Conservation (phyloP, 1,140 invertebrate species). For the Cheumatopsyche charites region DNA sequence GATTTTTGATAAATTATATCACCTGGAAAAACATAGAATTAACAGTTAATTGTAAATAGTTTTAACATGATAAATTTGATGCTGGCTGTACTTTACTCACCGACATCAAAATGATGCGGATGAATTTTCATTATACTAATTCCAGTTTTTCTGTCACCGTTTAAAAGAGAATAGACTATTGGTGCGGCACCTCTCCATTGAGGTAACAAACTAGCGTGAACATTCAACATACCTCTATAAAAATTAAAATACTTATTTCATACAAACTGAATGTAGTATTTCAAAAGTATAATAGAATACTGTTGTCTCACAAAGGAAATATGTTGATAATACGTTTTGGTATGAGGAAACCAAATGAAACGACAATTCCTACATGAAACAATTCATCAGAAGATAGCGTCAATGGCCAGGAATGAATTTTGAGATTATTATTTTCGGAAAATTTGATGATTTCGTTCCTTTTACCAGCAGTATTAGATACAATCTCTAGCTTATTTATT, state of each 20-base stretch:
- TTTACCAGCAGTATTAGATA: conserved; percentile 62
- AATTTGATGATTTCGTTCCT: conserved; percentile 63
- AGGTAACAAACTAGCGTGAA: conserved; percentile 91
- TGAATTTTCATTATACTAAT: conserved; percentile 88
- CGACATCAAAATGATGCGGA: conserved; percentile 87
- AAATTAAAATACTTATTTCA: conserved; percentile 36
- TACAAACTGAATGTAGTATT: conserved; percentile 1
- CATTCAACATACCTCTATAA: conserved; percentile 86
- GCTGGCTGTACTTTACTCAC: conserved; percentile 54
- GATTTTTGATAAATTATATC: conserved; percentile 74
- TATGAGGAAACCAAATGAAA: conserved; percentile 76
- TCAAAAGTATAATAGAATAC: conserved; percentile 15
- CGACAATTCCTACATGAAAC: conserved; percentile 72
- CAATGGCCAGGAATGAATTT: conserved; percentile 65
- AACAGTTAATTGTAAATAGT: conserved; percentile 11
- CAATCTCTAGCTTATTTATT: conserved; percentile 64
- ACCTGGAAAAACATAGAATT: conserved; percentile 50
- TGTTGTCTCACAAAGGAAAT: conserved; percentile 67
- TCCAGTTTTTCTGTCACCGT: conserved; percentile 83
- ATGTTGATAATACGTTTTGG: conserved; percentile 66
- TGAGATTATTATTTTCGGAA: conserved; percentile 59
- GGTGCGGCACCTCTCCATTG: conserved; percentile 92
- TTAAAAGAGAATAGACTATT: conserved; percentile 75
- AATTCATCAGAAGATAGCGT: conserved; percentile 48
- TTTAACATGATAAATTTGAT: background rate